phyloP scores from a whole-genome alignment of 2,797 vertebrate genomes.

The Ctenopoma kingsleyae region DNA sequence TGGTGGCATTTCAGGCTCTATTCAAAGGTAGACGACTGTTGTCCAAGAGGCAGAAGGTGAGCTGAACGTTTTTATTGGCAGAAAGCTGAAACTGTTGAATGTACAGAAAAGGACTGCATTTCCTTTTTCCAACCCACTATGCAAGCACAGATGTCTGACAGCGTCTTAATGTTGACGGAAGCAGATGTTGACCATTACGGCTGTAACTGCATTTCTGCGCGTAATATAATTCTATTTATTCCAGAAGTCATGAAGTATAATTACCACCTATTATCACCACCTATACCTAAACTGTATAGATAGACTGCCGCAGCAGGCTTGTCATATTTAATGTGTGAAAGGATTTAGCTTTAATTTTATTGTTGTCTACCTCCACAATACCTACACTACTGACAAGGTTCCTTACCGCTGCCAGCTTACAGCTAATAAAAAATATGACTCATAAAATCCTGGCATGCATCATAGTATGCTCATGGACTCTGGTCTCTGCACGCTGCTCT shows the following conservation, averaged over 20 bases:
- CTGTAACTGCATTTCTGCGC: background rate
- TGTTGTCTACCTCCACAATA: background rate
- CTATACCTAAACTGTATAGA: background rate
- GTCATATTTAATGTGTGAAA: background rate
- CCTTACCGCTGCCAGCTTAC: background rate
- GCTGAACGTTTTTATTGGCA: conserved; percentile 24
- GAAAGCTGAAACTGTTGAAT: conserved; percentile 43
- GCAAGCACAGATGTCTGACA: conserved; percentile 7
- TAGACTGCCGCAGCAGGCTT: background rate
- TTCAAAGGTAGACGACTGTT: conserved; percentile 41
- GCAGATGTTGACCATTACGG: conserved; percentile 4
- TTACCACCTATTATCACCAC: background rate
- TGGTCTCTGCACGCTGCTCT: conserved; percentile 1
- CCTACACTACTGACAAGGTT: background rate
- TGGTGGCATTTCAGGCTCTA: conserved; percentile 57
- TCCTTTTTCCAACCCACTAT: conserved; percentile 23
- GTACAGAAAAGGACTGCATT: conserved; percentile 5
- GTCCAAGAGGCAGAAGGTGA: conserved; percentile 7
- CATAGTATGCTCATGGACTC: background rate
- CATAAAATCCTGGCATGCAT: background rate
- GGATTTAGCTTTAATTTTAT: background rate
- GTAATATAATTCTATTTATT: background rate
- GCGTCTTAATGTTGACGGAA: conserved; percentile 19
- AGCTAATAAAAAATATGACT: conserved; percentile 10
- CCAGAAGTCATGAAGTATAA: background rate